These are phyloP conservation scores for Drosophila phalerata DNA, from an alignment of 2,888 invertebrate species.

Conservation along the genomic window DNA sequence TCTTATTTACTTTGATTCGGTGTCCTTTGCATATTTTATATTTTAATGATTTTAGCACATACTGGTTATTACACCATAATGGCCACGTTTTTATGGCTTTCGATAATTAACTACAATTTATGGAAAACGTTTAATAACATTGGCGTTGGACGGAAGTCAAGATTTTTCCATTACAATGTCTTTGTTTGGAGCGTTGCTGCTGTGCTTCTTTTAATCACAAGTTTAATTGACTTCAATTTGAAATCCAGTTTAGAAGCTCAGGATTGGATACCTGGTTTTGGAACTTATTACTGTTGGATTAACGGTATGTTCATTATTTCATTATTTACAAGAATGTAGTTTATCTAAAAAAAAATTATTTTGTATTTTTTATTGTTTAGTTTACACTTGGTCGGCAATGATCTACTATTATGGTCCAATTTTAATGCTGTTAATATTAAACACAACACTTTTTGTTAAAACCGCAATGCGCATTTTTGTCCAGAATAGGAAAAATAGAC, in stretches of 20 bases:
- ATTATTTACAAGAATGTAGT: not conserved
- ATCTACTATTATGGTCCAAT: conserved; percentile 80
- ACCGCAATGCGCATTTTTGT: conserved; percentile 73
- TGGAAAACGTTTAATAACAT: conserved; percentile 87
- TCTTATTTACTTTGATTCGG: not conserved
- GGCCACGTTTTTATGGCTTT: conserved; percentile 93
- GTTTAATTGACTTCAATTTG: conserved; percentile 71
- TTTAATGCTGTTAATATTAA: conserved; percentile 70
- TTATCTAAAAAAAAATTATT: too few species aligned
- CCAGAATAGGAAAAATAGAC: conserved; percentile 68
- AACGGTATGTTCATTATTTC: conserved; percentile 84
- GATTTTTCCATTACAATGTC: conserved; percentile 71
- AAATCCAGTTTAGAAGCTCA: not conserved
- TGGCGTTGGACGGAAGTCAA: conserved; percentile 14
- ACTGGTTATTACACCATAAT: conserved; percentile 89
- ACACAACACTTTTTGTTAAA: conserved; percentile 71
- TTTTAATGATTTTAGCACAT: conserved; percentile 57
- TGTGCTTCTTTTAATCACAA: conserved; percentile 54
- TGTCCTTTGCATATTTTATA: not conserved
- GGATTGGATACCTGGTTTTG: conserved; percentile 86
- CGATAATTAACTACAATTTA: conserved; percentile 93
- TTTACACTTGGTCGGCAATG: conserved; percentile 59
- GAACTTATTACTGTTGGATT: conserved; percentile 87
- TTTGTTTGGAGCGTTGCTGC: conserved; percentile 78
- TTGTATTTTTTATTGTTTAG: conserved; percentile 29